Evolutionary conservation across 2,113 vertebrate genomes (phyloP), one percentile per base, ranked within the genome.

Genomic region (Murina feae): DNA sequence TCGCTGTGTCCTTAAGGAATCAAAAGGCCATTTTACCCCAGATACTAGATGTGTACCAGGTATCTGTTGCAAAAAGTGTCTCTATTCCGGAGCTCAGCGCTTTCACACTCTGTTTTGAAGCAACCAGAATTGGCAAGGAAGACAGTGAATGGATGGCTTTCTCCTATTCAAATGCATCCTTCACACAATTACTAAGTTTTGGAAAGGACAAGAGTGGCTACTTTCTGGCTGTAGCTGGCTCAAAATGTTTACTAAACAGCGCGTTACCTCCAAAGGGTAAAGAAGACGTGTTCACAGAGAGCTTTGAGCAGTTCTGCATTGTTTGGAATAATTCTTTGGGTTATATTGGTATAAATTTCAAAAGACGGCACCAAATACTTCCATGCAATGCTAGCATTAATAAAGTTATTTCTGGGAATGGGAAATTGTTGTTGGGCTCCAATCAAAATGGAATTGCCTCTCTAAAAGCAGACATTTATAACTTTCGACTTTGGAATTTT

Each of bases 1-100:
- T 99, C 35, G 99, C 99, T 0, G 99, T 99, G 86, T 99, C 99
- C 8, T 98, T 99, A 98, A 99, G 99, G 98, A 99, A 99, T 98
- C 99, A 99, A 97, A 99, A 99, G 97, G 99, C 99, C 81, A 86
- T 96, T 49, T 88, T 99, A 37, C 97, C 98, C 7, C 96, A 97
- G 14, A 97, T 93, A 0, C 95, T 97, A 0, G 97, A 98, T 1
- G 30, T 90, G 0, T 98, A 98, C 37, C 66, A 96, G 78, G 97
- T 98, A 47, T 97, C 97, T 17, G 92, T 99, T 20, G 92, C 98
- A 74, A 96, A 97, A 91, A 98, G 97, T 0, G 86, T 99, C 28
- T 88, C 97, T 93, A 90, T 99, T 25, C 99, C 99, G 2, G 91
- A 97, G 13, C 98, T 99, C 2, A 98, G 89, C 0, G 98, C 99